Conservation (phyloP, 2,797 vertebrate genomes). For the Eidolon dupreanum region DNA sequence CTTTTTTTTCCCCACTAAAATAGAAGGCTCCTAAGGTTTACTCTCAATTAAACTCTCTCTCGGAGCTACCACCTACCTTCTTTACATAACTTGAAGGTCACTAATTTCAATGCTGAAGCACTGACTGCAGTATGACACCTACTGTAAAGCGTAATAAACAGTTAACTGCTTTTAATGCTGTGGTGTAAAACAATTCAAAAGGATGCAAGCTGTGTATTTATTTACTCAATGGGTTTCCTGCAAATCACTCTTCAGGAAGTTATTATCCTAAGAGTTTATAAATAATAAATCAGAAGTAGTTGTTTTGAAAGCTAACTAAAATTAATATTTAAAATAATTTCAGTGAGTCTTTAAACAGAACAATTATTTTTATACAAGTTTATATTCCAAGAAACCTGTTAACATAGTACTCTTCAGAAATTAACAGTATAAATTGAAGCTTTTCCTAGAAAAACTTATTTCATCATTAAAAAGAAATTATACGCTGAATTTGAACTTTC, state of each 20-base stretch:
- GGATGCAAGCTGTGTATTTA: neutral
- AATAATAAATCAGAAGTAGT: neutral
- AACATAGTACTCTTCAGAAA: neutral
- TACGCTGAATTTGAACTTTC: neutral
- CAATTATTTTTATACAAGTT: neutral
- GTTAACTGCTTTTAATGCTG: neutral
- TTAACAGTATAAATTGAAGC: neutral
- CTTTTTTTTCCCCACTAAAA: neutral
- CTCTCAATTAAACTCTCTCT: neutral
- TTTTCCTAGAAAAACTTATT: neutral
- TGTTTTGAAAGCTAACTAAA: constrained; percentile 21
- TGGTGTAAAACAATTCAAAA: neutral
- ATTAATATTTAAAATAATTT: neutral
- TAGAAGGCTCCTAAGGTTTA: neutral
- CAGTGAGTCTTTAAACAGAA: neutral
- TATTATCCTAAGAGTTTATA: neutral
- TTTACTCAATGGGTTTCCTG: neutral
- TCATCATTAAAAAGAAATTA: neutral
- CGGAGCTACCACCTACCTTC: neutral
- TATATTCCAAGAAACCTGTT: neutral
- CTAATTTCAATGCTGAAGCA: neutral
- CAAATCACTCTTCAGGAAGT: neutral
- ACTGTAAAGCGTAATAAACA: neutral
- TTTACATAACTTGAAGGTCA: neutral
- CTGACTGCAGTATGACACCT: neutral